These are phyloP conservation scores for Peribatodes rhomboidaria DNA, from an alignment of 2,888 invertebrate species.

Conservation along the genomic window DNA sequence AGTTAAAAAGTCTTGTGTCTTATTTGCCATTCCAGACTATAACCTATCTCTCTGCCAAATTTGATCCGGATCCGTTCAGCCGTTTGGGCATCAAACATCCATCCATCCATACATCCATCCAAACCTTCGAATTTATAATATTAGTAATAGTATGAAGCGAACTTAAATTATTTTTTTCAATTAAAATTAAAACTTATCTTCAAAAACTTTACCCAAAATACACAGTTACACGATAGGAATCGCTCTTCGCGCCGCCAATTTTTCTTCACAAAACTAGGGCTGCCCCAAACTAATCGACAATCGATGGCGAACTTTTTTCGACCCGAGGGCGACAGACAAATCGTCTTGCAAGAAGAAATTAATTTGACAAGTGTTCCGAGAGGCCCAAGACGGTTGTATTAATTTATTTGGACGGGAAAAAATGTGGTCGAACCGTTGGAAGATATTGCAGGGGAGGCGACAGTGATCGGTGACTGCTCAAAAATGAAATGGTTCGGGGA, in stretches of 20 bases:
- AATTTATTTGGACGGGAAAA: constrained; percentile 85
- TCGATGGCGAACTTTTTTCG: constrained; percentile 81
- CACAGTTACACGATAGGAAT: not conserved
- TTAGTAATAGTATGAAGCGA: too few species aligned
- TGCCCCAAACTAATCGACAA: constrained; percentile 73
- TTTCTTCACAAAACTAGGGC: constrained; percentile 42
- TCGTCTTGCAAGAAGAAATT: constrained; percentile 85
- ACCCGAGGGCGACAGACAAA: constrained; percentile 79
- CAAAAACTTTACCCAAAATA: not conserved
- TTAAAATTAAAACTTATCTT: too few species aligned
- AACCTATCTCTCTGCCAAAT: too few species aligned
- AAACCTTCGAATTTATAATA: too few species aligned
- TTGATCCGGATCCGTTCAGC: too few species aligned
- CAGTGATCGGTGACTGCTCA: constrained; percentile 48
- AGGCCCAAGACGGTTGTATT: constrained; percentile 80
- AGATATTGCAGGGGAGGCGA: constrained; percentile 52
- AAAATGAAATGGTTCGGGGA: constrained; percentile 46
- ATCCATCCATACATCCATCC: too few species aligned
- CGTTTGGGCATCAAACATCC: too few species aligned
- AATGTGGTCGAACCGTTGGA: constrained; percentile 65
- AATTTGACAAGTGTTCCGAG: constrained; percentile 82
- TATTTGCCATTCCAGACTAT: too few species aligned
- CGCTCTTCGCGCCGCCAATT: not conserved
- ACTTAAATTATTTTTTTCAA: too few species aligned
- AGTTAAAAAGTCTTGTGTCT: too few species aligned